These are phyloP conservation scores for Plectrocnemia conspersa DNA, from an alignment of 1,140 invertebrate genomes.

Conservation along the genomic window DNA sequence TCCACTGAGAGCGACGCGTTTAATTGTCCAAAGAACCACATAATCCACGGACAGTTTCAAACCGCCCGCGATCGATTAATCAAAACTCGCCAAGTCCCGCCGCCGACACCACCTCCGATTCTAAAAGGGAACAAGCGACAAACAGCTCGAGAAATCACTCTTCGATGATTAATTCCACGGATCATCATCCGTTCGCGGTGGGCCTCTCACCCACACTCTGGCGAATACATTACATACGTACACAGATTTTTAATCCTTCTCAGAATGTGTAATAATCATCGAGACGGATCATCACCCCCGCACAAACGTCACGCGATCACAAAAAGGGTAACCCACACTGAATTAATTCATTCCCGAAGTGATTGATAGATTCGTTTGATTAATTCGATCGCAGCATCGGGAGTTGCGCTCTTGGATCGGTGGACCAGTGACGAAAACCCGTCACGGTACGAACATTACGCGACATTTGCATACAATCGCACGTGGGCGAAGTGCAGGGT, in stretches of 20 bases:
- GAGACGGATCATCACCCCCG: neutral
- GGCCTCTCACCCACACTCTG: conserved; percentile 5
- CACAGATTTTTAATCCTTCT: neutral
- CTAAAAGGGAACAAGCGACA: conserved; percentile 18
- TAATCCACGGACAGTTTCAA: conserved; percentile 15
- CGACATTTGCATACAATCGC: conserved; percentile 14
- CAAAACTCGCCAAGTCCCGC: conserved; percentile 4
- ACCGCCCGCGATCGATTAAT: conserved; percentile 25
- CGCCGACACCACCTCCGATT: no score
- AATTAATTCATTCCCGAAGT: no score
- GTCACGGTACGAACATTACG: neutral
- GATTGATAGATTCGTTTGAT: no score
- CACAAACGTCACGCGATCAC: no score
- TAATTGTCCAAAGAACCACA: conserved; percentile 21
- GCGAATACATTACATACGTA: conserved; percentile 4
- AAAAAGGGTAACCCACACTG: no score
- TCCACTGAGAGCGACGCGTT: no score
- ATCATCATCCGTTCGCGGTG: conserved; percentile 18
- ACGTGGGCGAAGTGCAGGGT: conserved; percentile 12
- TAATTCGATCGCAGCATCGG: neutral
- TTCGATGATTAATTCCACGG: conserved; percentile 25
- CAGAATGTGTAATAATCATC: neutral
- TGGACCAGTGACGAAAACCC: neutral
- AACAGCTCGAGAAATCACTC: conserved; percentile 17
- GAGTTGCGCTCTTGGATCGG: neutral